Evolutionary conservation across 1,140 invertebrate genomes (phyloP), one percentile per base, ranked within the genome.

Genomic region (Cherax quadricarinatus): DNA sequence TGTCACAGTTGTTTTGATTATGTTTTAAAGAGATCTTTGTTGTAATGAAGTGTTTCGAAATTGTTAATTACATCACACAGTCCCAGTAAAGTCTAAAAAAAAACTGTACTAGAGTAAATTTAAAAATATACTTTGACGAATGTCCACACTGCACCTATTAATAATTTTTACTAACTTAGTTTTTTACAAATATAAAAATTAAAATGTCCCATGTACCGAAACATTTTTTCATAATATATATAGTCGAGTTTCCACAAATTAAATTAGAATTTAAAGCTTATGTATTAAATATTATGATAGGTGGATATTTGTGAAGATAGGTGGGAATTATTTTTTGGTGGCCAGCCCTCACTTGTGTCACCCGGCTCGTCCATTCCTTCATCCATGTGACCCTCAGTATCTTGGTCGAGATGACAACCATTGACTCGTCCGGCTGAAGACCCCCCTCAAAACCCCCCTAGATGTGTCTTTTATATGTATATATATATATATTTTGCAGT

Each of bases 11-110:
- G 86, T 88, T 53, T 87, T 87, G 86, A 79, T 88, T 78, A 87
- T 78, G 70, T 78, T 57, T 73, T 53, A 80, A 88, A 87, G 51
- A 78, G 70, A 87, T 75, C 75, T 41, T 78, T 88, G 75, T 73
- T 88, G 12, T 62, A 88, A 80, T 49, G 57, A 80, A 88, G 51
- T 78, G 75, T 88, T 88, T 88, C 75, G 80, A 79, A 88, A 80
- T 57, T 79, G 60, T 79, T 88, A 79, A 12, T 53, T 41, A 60
- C 60, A 60, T 30, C 51, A 57, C 81, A 79, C 86, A 88, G 75
- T 80, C 86, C 73, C 70, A 87, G 18, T 53, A 24, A 78, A 24
- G 53, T 80, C 41, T n/a, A 70, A 30, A 48, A 85, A 60, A 70
- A 12, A 85, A 70, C 83, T 85, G 83, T 70, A 70, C 12, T 70